Base-by-base conservation (phyloP, 1,140 invertebrate genomes). In the Triops cancriformis region DNA sequence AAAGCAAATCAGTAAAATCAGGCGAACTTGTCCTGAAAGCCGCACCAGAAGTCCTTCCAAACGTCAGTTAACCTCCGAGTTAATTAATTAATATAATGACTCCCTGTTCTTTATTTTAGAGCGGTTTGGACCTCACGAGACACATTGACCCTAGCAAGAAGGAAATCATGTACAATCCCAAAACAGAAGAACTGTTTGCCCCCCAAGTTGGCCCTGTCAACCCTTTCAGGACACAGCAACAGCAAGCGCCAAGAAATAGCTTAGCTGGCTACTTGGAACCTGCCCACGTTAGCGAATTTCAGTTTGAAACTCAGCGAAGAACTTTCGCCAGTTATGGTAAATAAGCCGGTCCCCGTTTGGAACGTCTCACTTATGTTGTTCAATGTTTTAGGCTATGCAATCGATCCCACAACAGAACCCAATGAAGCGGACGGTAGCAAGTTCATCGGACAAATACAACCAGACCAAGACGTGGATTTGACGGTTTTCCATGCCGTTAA, bases 301-400 rank as follows among this genome's bases (percentile, higher is more conserved):
- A 98, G 81, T 99, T 99, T 89, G 98, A 99, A 86, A 97, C 95
- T 84, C 97, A 99, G 83, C 88, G 98, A 80, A 87, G 96, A 83
- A 99, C 96, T 12, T 99, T 99, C 85, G 88, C 90, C 41, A 95
- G 93, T 83, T 98, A 94, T 86, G 95, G 91, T 91, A 85, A 83
- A 83, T 81, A 64, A 79, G 3, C 18, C n/a, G 23, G 26, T 23
- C 26, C 1, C 18, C 31, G n/a, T n/a, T n/a, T 42, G 75, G 28
- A 51, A n/a, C 42, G 45, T 28, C 6, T 73, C 73, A 18, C 23
- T 42, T 72, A 18, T n/a, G 26, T 42, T 1, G 11, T 76, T 28
- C 73, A 43, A 23, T 42, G 73, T 77, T 51, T 73, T 79, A 91
- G 91, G 96, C n/a, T 98, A 96, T 88, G 96, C 97, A 2, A 83